Base-by-base conservation (phyloP, 1,140 invertebrate genomes). In the Nasonia vitripennis region DNA sequence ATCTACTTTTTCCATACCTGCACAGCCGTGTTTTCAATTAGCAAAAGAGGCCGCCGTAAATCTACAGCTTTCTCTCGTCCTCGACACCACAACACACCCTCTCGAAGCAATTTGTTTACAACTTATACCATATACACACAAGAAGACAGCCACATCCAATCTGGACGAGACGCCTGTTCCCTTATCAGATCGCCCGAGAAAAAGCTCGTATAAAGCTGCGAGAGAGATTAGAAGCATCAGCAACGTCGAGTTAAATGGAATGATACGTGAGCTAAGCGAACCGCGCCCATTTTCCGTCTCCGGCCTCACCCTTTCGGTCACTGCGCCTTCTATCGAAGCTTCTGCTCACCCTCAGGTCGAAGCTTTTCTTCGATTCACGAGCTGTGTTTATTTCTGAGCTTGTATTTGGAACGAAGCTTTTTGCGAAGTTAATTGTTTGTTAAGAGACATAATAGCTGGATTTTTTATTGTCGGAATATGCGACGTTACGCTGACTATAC, bases 271-370 rank as follows among this genome's bases (percentile, higher is more conserved):
- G 51, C 48, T 34, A 48, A 83, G 37, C 51, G 23, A 70, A 34
- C 82, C 82, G 48, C 74, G 27, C 74, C 74, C 82, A 78, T 10
- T 62, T 62, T 11, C 74, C n/a, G 74, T 78, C 74, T 78, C 74
- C 82, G 82, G 82, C 74, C 74, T 83, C 75, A 78, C 74, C 82
- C 82, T 67, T 83, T 83, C 41, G 82, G 62, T 70, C 62, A 83
- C 67, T 83, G 48, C 31, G 73, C 41, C 37, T 3, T 37, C 2
- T 5, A 68, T 31, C 14, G 31, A 27, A 23, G 9, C 31, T 74
- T 37, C 12, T 62, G 55, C 55, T 20, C 27, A 31, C 45, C 71
- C 45, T 74, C 31, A 37, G 34, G 23, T 17, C 75, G 75, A 0
- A 80, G 37, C n/a, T 20, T 27, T 80, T 62, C 51, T 55, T 48